Evolutionary conservation across 2,888 invertebrate species (phyloP).

Genomic region (Drosophila cognata): DNA sequence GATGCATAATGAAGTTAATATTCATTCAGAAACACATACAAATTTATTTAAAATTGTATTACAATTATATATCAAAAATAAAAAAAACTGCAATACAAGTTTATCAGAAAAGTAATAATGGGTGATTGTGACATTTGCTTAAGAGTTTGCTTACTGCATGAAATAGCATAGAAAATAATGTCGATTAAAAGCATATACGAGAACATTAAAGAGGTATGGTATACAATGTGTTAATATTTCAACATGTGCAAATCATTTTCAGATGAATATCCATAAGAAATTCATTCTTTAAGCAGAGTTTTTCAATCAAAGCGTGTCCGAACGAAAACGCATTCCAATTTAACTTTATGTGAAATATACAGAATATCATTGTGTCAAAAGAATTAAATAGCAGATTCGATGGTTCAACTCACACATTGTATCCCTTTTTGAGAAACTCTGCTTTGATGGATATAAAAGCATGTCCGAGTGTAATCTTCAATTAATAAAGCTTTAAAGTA

Average conservation of each 20-base stretch:
- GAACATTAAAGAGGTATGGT: slow-evolving; percentile 3
- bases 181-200: not conserved
- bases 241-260: slow-evolving; percentile 29
- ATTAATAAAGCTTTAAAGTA: slow-evolving; percentile 37
- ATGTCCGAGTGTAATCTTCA: not conserved
- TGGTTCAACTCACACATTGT: not conserved
- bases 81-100: not conserved
- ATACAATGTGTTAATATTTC: slow-evolving; percentile 15
- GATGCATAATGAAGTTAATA: slow-evolving; percentile 20
- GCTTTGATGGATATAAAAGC: not conserved
- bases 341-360: not conserved
- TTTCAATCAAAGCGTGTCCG: not conserved
- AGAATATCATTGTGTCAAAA: not conserved
- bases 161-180: slow-evolving; percentile 22
- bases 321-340: not conserved
- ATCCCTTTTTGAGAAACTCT: not conserved
- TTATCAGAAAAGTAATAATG: slow-evolving; percentile 8
- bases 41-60: not conserved
- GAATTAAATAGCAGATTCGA: not conserved
- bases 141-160: slow-evolving; percentile 31
- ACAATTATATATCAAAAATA: slow-evolving; percentile 6
- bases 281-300: not conserved
- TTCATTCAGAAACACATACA: slow-evolving; percentile 9
- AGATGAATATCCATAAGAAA: slow-evolving; percentile 1
- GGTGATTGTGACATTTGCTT: not conserved